A percentile compares a stretch with the other conserved stretches of the same genome.
Evolutionary conservation across 2,113 vertebrate species (phyloP).

Genomic region (Entosphenus tridentatus): DNA sequence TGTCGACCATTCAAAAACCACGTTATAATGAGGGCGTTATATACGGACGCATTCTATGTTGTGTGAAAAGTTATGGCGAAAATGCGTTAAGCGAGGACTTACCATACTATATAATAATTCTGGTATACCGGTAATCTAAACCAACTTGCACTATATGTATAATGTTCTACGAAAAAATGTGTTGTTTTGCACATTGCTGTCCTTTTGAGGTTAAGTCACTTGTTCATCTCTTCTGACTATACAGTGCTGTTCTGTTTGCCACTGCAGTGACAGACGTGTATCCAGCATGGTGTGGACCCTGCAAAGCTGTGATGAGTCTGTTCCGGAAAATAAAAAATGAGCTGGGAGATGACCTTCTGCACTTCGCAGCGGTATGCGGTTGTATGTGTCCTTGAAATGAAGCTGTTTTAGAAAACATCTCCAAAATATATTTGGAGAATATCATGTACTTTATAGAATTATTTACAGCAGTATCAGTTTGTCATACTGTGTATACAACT

Average conservation of each 20-base stretch:
- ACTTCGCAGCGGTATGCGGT: conserved; percentile 55
- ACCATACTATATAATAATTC: neutral
- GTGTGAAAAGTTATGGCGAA: too few species aligned
- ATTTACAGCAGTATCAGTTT: neutral
- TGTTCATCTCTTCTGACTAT: neutral
- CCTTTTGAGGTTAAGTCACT: too few species aligned
- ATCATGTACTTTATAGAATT: conserved; percentile 6
- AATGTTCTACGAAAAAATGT: neutral
- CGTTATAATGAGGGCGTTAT: too few species aligned
- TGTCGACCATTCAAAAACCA: too few species aligned
- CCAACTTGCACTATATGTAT: neutral
- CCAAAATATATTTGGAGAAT: neutral
- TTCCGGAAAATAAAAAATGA: conserved; percentile 68
- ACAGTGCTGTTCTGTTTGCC: neutral
- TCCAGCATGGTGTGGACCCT: conserved; percentile 84
- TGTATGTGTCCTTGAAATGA: neutral
- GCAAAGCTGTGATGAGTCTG: conserved; percentile 47
- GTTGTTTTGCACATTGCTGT: neutral
- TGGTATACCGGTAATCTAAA: neutral
- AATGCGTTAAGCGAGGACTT: neutral
- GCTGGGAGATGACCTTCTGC: conserved; percentile 39
- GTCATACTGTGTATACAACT: neutral
- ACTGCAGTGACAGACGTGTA: conserved; percentile 52
- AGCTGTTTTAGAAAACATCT: neutral
- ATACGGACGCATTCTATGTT: too few species aligned